These are phyloP conservation scores for Amblyopsis rosae DNA, from an alignment of 2,113 vertebrate species.

Conservation along the genomic window DNA sequence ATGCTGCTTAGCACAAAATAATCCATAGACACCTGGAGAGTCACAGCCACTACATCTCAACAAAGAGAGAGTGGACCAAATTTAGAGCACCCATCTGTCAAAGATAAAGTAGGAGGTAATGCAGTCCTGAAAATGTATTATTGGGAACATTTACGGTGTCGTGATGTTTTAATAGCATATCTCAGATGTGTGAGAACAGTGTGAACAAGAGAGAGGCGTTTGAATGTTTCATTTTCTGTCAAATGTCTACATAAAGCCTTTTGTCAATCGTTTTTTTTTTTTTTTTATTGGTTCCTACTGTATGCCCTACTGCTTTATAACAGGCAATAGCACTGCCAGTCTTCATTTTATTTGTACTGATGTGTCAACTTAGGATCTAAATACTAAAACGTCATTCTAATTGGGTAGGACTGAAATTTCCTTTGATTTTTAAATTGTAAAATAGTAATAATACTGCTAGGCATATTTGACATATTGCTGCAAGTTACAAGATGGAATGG, in stretches of 20 bases:
- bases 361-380: no score
- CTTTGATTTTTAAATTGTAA: background rate
- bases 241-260: no score
- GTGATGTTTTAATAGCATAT: constrained; percentile 13
- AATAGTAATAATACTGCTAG: background rate
- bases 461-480: background rate
- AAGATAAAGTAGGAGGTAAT: constrained; percentile 60
- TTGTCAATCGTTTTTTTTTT: no score
- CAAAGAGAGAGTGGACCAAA: constrained; percentile 41
- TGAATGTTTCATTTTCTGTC: no score
- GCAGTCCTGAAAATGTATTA: constrained; percentile 51
- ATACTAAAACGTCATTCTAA: background rate
- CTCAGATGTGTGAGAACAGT: background rate
- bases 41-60: constrained; percentile 42
- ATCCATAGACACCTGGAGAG: constrained; percentile 50
- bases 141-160: constrained; percentile 26
- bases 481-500: no score
- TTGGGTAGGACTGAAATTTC: background rate
- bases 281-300: no score
- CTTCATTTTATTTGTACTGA: background rate
- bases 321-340: background rate
- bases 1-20: constrained; percentile 31
- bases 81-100: constrained; percentile 53
- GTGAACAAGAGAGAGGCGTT: no score
- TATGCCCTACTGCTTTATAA: background rate